Evolutionary conservation across 2,113 vertebrate genomes (phyloP).

Genomic region (Callipepla californica): DNA sequence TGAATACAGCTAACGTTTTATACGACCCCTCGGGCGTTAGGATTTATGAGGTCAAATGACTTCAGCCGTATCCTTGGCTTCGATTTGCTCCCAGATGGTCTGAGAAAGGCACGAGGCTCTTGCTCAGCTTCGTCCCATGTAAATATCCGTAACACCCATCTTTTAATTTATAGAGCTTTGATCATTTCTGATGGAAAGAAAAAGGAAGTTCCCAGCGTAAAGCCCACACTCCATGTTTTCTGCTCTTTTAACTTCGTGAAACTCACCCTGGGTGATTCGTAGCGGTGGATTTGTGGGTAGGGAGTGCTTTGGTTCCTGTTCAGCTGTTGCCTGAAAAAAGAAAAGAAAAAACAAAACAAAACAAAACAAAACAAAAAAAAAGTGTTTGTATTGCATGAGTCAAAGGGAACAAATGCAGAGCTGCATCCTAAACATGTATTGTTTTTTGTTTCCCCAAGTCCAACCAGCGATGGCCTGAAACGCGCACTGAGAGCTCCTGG

Average conservation of each 20-base stretch:
- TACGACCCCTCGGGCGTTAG: constrained; percentile 46
- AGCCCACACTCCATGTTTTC: constrained; percentile 45
- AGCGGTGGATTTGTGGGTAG: constrained; percentile 6
- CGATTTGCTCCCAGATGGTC: constrained; percentile 16
- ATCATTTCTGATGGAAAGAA: not conserved
- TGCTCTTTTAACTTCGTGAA: constrained; percentile 31
- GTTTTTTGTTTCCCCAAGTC: not conserved
- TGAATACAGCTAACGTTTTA: constrained; percentile 67
- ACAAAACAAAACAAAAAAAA: not conserved
- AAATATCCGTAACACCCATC: constrained; percentile 52
- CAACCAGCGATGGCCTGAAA: constrained; percentile 49
- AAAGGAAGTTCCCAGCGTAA: constrained; percentile 19
- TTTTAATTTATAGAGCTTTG: constrained; percentile 53
- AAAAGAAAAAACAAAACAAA: not conserved
- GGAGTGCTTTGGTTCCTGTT: constrained; percentile 71
- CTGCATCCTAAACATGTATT: constrained; percentile 33
- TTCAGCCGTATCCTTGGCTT: constrained; percentile 42
- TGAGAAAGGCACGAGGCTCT: constrained; percentile 15
- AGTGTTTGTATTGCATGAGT: constrained; percentile 55
- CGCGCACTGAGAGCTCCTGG: not conserved
- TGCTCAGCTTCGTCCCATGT: constrained; percentile 61
- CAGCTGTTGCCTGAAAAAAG: not conserved
- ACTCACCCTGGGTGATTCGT: not conserved
- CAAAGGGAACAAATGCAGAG: constrained; percentile 54
- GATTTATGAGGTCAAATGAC: constrained; percentile 41